These are phyloP conservation scores for Lasiommata megera DNA, from an alignment of 2,888 invertebrate species.

Conservation along the genomic window DNA sequence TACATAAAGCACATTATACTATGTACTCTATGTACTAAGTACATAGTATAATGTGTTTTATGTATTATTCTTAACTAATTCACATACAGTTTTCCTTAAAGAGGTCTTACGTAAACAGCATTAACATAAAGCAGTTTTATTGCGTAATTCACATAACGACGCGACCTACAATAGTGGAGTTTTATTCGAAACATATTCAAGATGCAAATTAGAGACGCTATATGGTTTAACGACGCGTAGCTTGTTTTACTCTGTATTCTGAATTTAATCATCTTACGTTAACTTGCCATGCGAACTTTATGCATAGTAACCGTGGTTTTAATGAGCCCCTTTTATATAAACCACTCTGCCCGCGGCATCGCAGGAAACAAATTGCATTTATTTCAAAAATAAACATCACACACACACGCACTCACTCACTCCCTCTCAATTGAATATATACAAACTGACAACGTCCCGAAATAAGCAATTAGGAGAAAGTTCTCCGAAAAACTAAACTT, in stretches of 20 bases:
- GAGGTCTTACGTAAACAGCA: conserved; percentile 1
- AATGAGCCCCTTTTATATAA: too few species aligned
- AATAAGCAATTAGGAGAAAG: too few species aligned
- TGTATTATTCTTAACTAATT: neutral
- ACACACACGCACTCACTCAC: too few species aligned
- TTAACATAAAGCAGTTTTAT: conserved; percentile 7
- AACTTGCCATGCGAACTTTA: neutral
- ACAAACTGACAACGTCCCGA: too few species aligned
- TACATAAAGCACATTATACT: too few species aligned
- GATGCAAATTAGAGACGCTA: conserved; percentile 4
- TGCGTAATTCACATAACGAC: conserved; percentile 6
- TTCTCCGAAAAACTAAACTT: too few species aligned
- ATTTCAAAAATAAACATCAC: too few species aligned
- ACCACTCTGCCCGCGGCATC: too few species aligned
- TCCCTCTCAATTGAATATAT: too few species aligned
- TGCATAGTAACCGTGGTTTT: too few species aligned
- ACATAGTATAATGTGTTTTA: neutral
- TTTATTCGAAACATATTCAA: conserved; percentile 7
- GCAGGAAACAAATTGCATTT: too few species aligned
- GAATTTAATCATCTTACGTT: neutral
- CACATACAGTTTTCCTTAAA: neutral
- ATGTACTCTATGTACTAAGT: too few species aligned
- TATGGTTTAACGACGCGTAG: neutral
- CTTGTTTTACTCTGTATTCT: neutral
- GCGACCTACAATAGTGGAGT: neutral